These are phyloP conservation scores for Agonum fuliginosum DNA, from an alignment of 2,888 invertebrate species.

Conservation along the genomic window DNA sequence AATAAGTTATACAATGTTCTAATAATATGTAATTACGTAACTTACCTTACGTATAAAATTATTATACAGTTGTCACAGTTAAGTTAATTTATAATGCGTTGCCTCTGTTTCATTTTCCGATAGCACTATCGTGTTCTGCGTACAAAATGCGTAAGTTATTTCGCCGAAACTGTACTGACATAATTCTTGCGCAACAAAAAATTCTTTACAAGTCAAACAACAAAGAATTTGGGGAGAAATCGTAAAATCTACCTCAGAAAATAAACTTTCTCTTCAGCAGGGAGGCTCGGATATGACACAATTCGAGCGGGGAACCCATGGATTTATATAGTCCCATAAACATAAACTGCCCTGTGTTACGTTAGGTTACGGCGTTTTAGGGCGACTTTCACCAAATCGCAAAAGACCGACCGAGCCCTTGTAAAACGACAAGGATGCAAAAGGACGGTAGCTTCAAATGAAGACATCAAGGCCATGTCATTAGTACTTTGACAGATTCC, in stretches of 20 bases:
- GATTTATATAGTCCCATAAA: constrained; percentile 20
- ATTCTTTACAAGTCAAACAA: constrained; percentile 40
- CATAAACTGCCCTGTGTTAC: constrained; percentile 47
- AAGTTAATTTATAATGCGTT: too few species aligned
- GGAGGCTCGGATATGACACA: constrained; percentile 53
- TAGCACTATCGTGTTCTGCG: too few species aligned
- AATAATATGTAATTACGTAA: too few species aligned
- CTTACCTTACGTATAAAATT: too few species aligned
- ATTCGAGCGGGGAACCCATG: constrained; percentile 16
- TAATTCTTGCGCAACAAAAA: constrained; percentile 43
- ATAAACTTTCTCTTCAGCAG: constrained; percentile 54
- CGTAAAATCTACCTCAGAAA: constrained; percentile 53
- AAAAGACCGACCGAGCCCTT: constrained; percentile 8
- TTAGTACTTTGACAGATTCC: constrained; percentile 54
- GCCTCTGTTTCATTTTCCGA: too few species aligned
- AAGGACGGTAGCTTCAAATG: constrained; percentile 20
- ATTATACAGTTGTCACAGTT: too few species aligned
- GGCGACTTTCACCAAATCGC: constrained; percentile 51
- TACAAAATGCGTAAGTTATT: neutral
- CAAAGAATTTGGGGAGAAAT: constrained; percentile 44
- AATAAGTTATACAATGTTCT: too few species aligned
- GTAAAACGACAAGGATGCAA: neutral
- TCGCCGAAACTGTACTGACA: constrained; percentile 19
- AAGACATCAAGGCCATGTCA: constrained; percentile 47
- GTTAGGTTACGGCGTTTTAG: constrained; percentile 50